Conservation (phyloP, 2,797 vertebrate genomes). For the Myripristis murdjan region DNA sequence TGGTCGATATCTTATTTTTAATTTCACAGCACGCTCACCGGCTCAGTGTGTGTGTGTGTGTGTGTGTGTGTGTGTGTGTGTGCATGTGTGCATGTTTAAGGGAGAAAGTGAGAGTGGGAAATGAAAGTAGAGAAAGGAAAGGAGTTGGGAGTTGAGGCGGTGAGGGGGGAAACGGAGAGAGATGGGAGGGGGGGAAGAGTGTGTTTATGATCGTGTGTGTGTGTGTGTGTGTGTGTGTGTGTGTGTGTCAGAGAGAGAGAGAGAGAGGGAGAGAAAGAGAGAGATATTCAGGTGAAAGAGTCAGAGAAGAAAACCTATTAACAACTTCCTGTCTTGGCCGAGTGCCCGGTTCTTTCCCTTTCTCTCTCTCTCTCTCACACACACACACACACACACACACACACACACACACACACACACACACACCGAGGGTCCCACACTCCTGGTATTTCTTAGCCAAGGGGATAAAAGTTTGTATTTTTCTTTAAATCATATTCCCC, state of each 20-base stretch:
- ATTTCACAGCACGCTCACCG: too few relatives aligned
- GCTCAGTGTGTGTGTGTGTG: conserved; percentile 7
- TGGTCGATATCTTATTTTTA: too few relatives aligned
- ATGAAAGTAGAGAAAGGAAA: neutral
- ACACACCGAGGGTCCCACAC: conserved; percentile 3
- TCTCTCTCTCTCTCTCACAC: neutral
- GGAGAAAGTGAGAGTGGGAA: conserved; percentile 2
- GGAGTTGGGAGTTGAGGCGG: too few relatives aligned
- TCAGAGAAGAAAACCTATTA: conserved; percentile 26
- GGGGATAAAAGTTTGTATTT: conserved; percentile 6
- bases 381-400: conserved; percentile 23
- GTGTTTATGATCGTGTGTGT: neutral
- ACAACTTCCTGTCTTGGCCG: conserved; percentile 62
- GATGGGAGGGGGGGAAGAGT: neutral
- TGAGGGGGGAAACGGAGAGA: neutral
- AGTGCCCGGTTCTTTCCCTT: conserved; percentile 26
- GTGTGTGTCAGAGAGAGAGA: neutral
- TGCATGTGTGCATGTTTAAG: neutral
- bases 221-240: neutral
- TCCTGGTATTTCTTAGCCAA: neutral
- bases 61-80: conserved; percentile 2
- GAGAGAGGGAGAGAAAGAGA: neutral
- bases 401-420: conserved; percentile 13
- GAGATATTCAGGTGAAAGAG: conserved; percentile 32
- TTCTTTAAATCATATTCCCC: conserved; percentile 9